These are phyloP conservation scores for Lethrus apterus DNA, from an alignment of 1,140 invertebrate genomes.

Conservation along the genomic window DNA sequence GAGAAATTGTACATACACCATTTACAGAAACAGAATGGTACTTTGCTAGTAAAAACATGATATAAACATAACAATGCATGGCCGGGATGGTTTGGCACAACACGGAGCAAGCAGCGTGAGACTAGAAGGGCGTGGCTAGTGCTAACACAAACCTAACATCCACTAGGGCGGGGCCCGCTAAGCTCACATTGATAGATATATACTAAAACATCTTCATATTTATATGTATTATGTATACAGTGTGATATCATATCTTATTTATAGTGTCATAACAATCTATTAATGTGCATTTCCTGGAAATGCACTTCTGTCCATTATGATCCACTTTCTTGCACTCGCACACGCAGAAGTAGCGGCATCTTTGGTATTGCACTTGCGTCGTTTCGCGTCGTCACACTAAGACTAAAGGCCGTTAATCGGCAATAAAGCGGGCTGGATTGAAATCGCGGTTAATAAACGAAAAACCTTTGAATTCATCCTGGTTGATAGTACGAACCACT, in stretches of 20 bases:
- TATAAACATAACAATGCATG: conserved; percentile 33
- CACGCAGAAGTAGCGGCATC: conserved; percentile 11
- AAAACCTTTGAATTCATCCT: conserved; percentile 96
- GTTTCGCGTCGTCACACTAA: conserved; percentile 11
- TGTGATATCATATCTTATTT: conserved; percentile 4
- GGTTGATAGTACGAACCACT: conserved; percentile 88
- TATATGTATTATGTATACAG: conserved; percentile 16
- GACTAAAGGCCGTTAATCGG: conserved; percentile 27
- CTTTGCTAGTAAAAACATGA: conserved; percentile 36
- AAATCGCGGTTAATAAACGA: conserved; percentile 94
- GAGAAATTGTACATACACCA: conserved; percentile 35
- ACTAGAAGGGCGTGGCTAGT: conserved; percentile 18
- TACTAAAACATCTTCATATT: conserved; percentile 35
- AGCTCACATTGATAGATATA: conserved; percentile 39
- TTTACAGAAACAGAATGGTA: conserved; percentile 27
- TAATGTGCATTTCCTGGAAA: conserved; percentile 36
- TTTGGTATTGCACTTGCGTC: conserved; percentile 14
- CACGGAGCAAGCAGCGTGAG: conserved; percentile 21
- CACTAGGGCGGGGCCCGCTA: conserved; percentile 30
- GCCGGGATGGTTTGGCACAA: conserved; percentile 34
- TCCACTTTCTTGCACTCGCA: conserved; percentile 2
- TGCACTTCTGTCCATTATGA: conserved; percentile 16
- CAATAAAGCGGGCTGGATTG: conserved; percentile 61
- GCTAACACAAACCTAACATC: conserved; percentile 33
- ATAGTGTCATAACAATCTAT: conserved; percentile 32